Conservation (phyloP, 2,797 vertebrate species). For the Chelidonichthys spinosus region DNA sequence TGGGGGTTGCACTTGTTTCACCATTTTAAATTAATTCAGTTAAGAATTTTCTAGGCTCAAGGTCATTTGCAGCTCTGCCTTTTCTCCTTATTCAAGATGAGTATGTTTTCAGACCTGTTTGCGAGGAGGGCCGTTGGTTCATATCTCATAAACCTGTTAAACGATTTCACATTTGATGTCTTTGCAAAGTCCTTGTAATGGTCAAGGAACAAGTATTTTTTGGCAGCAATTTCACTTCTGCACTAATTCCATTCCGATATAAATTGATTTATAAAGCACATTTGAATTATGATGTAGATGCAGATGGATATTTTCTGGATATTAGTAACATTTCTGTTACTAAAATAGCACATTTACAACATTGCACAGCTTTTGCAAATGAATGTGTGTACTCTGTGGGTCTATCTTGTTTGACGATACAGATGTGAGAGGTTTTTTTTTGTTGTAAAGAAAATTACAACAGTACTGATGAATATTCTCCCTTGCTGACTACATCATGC, state of each 20-base stretch:
- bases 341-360: conserved; percentile 1
- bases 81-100: not conserved
- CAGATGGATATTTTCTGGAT: not conserved
- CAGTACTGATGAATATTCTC: conserved; percentile 27
- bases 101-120: not conserved
- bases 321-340: not conserved
- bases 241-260: not conserved
- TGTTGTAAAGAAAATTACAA: not conserved
- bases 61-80: not conserved
- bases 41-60: not conserved
- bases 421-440: not conserved
- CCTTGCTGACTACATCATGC: conserved; percentile 14
- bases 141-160: not conserved
- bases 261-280: not conserved
- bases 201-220: not conserved
- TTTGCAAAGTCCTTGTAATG: not conserved
- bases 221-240: not conserved
- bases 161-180: not conserved
- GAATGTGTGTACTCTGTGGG: not conserved
- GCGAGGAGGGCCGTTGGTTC: not conserved
- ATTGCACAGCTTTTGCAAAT: not conserved
- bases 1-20: not conserved
- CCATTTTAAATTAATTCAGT: not conserved
- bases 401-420: not conserved
- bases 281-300: not conserved